These are phyloP conservation scores for Coluber constrictor DNA, from an alignment of 2,797 vertebrate genomes.

Conservation along the genomic window DNA sequence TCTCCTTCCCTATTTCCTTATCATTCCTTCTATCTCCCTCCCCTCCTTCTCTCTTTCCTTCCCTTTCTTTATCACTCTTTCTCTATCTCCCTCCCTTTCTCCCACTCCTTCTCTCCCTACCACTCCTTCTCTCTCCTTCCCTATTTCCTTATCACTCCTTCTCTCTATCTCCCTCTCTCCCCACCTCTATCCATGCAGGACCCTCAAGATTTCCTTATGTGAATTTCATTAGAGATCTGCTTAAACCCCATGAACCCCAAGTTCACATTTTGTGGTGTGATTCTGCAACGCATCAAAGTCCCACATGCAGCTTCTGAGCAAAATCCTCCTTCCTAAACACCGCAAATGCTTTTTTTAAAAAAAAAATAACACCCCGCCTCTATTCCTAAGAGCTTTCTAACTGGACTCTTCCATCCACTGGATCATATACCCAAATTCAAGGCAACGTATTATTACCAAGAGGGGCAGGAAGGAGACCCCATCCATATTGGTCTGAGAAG, in stretches of 20 bases:
- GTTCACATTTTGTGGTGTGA: background rate
- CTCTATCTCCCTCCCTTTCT: too few relatives aligned
- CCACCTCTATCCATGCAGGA: background rate
- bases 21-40: too few relatives aligned
- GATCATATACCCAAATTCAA: background rate
- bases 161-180: too few relatives aligned
- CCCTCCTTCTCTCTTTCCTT: too few relatives aligned
- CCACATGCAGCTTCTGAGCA: background rate
- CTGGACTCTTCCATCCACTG: background rate
- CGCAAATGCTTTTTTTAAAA: too few relatives aligned
- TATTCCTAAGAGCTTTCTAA: background rate
- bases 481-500: constrained; percentile 81
- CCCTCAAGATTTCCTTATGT: background rate
- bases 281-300: background rate
- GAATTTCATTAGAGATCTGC: background rate
- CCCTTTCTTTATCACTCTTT: too few relatives aligned
- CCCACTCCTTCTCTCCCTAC: too few relatives aligned
- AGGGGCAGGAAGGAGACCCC: constrained; percentile 80
- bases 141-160: too few relatives aligned
- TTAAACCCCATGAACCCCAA: background rate
- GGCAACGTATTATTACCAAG: constrained; percentile 70
- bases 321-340: background rate
- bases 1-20: too few relatives aligned
- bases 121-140: too few relatives aligned
- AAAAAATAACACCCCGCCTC: background rate